Base-by-base conservation (phyloP, 2,797 vertebrate species). In the Vespertilio murinus region DNA sequence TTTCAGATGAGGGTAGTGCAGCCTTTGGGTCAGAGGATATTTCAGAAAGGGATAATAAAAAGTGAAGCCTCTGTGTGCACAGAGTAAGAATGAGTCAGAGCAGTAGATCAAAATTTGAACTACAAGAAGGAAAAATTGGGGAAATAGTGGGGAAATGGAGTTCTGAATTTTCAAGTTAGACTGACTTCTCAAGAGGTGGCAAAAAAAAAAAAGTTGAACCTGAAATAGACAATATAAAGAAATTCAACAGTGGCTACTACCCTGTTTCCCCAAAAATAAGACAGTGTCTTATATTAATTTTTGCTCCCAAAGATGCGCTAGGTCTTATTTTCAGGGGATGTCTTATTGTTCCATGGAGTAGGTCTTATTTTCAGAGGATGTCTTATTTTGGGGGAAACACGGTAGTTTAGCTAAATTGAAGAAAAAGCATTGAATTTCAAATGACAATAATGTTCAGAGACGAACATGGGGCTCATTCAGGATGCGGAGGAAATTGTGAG, bases 401-500 rank as follows among this genome's bases (percentile, higher is more conserved):
- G n/a, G n/a, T n/a, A 56, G 65, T 78, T 75, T 49, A 92, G n/a
- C 70, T 86, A 70, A 88, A 5, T 35, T 73, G 54, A 95, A 23
- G 91, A 23, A 80, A 70, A 82, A 69, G 20, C 20, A 84, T n/a
- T 80, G 38, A 94, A 28, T 33, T 95, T 61, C 47, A 74, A 81
- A 35, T 45, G 28, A 81, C 93, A 96, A 71, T 78, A 83, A 20
- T 23, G 42, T 77, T 88, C 40, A 16, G 47, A 87, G 56, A 80
- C 80, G 35, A 83, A 54, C 7, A 28, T 8, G 38, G 13, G 16
- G 11, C 13, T 18, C 47, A 5, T 54, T 70, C 20, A 56, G 75
- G 52, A 84, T 11, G 35, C 52, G 49, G 77, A 79, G 14, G 23
- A 45, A 42, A 69, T 28, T 67, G 75, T 10, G 42, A 61, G 22